Conservation (phyloP, 2,888 invertebrate genomes). For the Drosophila infuscata region DNA sequence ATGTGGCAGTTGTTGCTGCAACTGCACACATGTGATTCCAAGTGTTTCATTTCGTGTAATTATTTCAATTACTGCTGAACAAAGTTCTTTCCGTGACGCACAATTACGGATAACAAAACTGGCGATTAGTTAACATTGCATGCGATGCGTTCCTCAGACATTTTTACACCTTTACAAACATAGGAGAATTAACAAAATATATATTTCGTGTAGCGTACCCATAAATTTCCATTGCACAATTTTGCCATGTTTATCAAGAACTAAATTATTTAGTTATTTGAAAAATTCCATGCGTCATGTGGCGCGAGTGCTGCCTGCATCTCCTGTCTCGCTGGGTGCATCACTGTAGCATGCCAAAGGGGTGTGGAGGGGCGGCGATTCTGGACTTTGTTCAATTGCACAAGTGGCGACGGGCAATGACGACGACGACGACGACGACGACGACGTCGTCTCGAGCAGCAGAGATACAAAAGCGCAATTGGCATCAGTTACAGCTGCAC, state of each 20-base stretch:
- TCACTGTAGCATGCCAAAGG: neutral
- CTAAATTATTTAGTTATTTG: conserved; percentile 21
- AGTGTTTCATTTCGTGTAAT: conserved; percentile 27
- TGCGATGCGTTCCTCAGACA: conserved; percentile 20
- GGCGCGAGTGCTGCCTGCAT: conserved; percentile 18
- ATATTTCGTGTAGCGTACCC: neutral
- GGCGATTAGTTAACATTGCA: conserved; percentile 25
- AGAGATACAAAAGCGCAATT: conserved; percentile 67
- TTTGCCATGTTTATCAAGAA: conserved; percentile 29
- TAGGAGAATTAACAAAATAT: conserved; percentile 6
- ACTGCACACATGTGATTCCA: conserved; percentile 3
- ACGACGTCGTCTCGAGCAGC: conserved; percentile 24
- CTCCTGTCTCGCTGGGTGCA: conserved; percentile 5
- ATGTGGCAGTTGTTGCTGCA: conserved; percentile 28
- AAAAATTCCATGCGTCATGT: conserved; percentile 54
- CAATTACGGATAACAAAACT: conserved; percentile 4
- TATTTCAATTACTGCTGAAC: conserved; percentile 20
- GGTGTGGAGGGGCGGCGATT: conserved; percentile 1
- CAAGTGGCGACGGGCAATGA: conserved; percentile 61
- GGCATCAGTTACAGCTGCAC: conserved; percentile 78
- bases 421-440: conserved; percentile 16
- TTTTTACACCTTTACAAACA: conserved; percentile 40
- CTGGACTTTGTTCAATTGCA: conserved; percentile 76
- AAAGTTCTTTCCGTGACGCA: conserved; percentile 23
- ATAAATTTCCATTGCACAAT: conserved; percentile 42